Evolutionary conservation across 2,888 invertebrate species (phyloP).

Genomic region (Lochmaea crataegi): DNA sequence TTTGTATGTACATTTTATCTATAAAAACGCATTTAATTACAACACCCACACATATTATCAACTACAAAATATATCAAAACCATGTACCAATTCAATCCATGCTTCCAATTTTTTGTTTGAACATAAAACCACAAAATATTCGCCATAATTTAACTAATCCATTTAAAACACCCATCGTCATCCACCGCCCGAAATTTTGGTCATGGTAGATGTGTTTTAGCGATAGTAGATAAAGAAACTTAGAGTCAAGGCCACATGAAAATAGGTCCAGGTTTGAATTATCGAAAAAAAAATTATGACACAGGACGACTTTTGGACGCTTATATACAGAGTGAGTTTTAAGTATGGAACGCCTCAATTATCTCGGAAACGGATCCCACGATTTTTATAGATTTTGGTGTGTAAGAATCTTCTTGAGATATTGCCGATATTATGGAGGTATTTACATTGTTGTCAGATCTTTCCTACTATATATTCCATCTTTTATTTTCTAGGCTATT

Average conservation of each 20-base stretch:
- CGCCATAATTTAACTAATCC: neutral
- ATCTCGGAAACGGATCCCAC: no score
- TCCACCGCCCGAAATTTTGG: conserved; percentile 7
- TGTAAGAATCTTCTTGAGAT: no score
- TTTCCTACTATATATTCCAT: no score
- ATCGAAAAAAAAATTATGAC: neutral
- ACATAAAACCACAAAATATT: neutral
- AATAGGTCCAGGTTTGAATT: neutral
- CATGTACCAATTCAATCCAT: conserved; percentile 10
- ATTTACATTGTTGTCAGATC: no score
- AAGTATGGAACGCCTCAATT: no score
- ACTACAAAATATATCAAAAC: conserved; percentile 5
- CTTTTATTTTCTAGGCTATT: no score
- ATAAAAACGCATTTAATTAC: conserved; percentile 17
- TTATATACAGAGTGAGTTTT: no score
- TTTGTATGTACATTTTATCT: conserved; percentile 7
- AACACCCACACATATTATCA: conserved; percentile 29
- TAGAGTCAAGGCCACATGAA: conserved; percentile 6
- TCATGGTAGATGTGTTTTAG: conserved; percentile 26
- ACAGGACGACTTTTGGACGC: no score
- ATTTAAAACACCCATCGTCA: conserved; percentile 1
- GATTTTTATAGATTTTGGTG: no score
- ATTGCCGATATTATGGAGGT: no score
- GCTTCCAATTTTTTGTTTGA: neutral
- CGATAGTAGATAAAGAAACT: neutral